Base-by-base conservation (phyloP, 1,140 invertebrate species). In the Bombus sylvicola region DNA sequence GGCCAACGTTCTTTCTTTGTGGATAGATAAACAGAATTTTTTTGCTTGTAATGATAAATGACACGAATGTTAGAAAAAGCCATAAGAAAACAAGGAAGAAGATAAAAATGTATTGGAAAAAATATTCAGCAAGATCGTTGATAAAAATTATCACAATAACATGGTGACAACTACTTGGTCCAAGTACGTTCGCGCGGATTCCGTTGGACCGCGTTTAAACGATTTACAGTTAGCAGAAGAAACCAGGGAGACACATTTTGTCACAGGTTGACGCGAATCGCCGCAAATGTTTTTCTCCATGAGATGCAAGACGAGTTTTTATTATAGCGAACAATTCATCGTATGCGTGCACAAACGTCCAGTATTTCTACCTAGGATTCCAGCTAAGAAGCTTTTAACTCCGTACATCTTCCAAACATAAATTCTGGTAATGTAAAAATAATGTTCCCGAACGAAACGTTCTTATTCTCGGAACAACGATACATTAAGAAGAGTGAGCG, bases 391-490 rank as follows among this genome's bases (percentile, higher is more conserved):
- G 66, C 66, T 78, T 78, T 78, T 62, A 79, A 78, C 74, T 68
- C 25, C 53, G 39, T 8, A 28, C 75, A n/a, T 68, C 53, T 84
- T 71, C 39, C 39, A 64, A 34, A 47, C 59, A 72, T 64, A 84
- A 84, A 84, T 84, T 79, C 68, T 10, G 47, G 76, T 79, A 84
- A 84, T 72, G 83, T 84, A 64, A 62, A 84, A 79, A 62, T 79
- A 84, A 84, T 79, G 76, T 79, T 71, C 83, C 76, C 76, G 53
- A 84, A 84, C 82, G 81, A 53, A 68, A 31, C 31, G 73, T 53
- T 76, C 59, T 75, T 53, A 34, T 39, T 53, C 62, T 62, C 5
- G 82, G 31, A 72, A 62, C 66, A 62, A 47, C 75, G 82, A 84
- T 72, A 62, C 53, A 39, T 84, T 72, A 47, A 79, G 22, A 39